Evolutionary conservation across 2,113 vertebrate species (phyloP).

Genomic region (Melanerpes aurifrons): DNA sequence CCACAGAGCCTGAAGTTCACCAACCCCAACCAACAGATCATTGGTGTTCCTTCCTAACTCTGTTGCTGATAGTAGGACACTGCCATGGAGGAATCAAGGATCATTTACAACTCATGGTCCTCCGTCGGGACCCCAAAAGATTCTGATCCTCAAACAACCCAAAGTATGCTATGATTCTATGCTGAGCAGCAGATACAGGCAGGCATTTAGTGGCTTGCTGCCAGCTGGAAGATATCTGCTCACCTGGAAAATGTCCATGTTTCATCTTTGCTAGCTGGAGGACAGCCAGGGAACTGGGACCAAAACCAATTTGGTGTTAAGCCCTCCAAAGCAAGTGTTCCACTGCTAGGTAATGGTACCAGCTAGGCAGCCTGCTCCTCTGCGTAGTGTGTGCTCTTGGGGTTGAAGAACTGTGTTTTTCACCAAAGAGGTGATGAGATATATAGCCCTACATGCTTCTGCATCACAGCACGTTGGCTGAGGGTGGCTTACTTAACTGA

Average conservation of each 20-base stretch:
- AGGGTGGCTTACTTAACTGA: not conserved
- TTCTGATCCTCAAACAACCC: too few species aligned
- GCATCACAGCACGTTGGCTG: not conserved
- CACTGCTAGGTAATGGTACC: not conserved
- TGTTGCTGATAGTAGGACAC: rapidly evolving
- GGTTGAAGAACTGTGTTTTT: not conserved
- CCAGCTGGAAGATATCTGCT: not conserved
- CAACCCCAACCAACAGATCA: not conserved
- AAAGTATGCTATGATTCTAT: too few species aligned
- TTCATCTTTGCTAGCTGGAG: not conserved
- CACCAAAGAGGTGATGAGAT: not conserved
- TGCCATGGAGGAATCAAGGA: not conserved
- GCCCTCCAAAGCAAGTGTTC: not conserved
- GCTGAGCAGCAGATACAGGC: not conserved
- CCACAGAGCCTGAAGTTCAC: not conserved
- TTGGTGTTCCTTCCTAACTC: not conserved
- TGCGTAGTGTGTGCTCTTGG: rapidly evolving
- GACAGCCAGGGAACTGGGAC: not conserved
- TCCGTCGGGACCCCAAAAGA: not conserved
- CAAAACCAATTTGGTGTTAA: not conserved
- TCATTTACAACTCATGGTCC: not conserved
- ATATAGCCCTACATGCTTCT: not conserved
- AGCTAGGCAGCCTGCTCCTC: not conserved
- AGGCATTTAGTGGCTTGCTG: not conserved
- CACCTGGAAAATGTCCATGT: not conserved